A percentile compares a stretch with the other conserved stretches of the same genome.
phyloP scores from a whole-genome alignment of 2,888 invertebrate species.

The Graphium colonna region DNA sequence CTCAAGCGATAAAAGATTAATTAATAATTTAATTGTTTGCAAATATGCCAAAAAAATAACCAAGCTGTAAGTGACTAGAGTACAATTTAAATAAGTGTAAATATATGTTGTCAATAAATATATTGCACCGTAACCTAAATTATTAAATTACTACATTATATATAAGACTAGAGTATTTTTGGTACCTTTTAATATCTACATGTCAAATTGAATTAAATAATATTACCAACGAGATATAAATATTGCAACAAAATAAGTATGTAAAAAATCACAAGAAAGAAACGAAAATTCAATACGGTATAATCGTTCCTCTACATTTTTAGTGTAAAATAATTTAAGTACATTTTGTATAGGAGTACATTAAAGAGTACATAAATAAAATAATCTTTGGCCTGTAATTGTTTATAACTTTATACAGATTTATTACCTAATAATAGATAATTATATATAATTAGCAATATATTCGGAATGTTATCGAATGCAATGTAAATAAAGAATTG shows the following conservation, averaged over 20 bases:
- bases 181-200: conserved; percentile 34
- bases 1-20: no score
- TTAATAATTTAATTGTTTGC: no score
- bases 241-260: conserved; percentile 34
- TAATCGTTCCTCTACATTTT: background rate
- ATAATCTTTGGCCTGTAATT: conserved; percentile 15
- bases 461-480: conserved; percentile 4
- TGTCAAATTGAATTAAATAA: conserved; percentile 32
- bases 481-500: background rate
- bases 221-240: conserved; percentile 41
- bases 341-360: conserved; percentile 26
- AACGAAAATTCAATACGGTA: conserved; percentile 30
- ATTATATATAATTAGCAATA: background rate
- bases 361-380: conserved; percentile 22
- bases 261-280: conserved; percentile 25
- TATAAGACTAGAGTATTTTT: conserved; percentile 39
- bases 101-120: conserved; percentile 47
- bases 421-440: background rate
- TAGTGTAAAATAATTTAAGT: background rate
- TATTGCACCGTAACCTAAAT: conserved; percentile 59
- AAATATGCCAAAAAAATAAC: conserved; percentile 9
- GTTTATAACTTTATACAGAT: background rate
- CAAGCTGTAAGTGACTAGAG: conserved; percentile 28
- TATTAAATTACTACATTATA: conserved; percentile 25
- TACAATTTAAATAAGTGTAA: conserved; percentile 11